Conservation (phyloP, 2,888 invertebrate genomes). For the Cataglyphis livida region DNA sequence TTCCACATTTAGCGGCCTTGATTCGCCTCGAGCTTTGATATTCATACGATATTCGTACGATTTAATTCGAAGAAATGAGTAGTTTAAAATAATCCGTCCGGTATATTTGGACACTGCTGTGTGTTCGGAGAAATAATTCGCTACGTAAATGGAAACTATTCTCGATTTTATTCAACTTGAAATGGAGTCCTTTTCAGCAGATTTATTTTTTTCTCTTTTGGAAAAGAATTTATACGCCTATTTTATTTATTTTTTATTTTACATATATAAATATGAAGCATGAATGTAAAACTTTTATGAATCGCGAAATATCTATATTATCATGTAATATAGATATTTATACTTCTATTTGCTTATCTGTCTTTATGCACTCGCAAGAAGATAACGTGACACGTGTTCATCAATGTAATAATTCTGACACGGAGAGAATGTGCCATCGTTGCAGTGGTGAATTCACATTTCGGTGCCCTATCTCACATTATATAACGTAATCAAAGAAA, state of each 20-base stretch:
- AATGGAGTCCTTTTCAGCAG: background rate
- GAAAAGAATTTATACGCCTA: background rate
- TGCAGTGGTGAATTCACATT: conserved; percentile 21
- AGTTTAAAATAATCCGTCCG: conserved; percentile 44
- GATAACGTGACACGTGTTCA: conserved; percentile 28
- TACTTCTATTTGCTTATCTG: background rate
- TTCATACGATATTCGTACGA: conserved; percentile 35
- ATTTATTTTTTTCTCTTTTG: background rate
- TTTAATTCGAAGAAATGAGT: conserved; percentile 54
- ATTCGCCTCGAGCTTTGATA: conserved; percentile 46
- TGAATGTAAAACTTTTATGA: background rate
- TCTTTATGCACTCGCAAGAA: background rate
- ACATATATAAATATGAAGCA: background rate
- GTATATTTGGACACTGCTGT: conserved; percentile 45
- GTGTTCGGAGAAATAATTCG: conserved; percentile 24
- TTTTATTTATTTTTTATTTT: background rate
- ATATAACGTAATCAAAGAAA: conserved; percentile 49
- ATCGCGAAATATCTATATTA: background rate
- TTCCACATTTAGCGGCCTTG: conserved; percentile 43
- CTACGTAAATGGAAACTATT: conserved; percentile 5
- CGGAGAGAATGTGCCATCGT: conserved; percentile 38
- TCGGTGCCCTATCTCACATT: conserved; percentile 40
- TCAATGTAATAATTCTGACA: conserved; percentile 36
- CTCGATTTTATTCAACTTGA: background rate
- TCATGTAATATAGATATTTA: background rate